Base-by-base conservation (phyloP, 1,140 invertebrate genomes). In the Fopius arisanus region DNA sequence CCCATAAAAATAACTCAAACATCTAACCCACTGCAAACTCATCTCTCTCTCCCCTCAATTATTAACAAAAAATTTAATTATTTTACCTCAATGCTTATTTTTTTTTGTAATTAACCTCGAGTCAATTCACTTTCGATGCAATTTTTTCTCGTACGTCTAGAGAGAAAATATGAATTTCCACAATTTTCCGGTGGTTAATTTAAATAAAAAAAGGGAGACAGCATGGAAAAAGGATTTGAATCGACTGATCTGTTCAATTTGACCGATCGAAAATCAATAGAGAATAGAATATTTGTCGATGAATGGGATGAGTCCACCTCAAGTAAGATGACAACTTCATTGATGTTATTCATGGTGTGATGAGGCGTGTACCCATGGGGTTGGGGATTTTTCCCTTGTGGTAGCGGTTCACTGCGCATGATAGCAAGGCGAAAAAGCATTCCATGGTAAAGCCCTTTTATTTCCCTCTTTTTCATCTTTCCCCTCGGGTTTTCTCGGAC, bases 301-400 rank as follows among this genome's bases (percentile, higher is more conserved):
- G 54, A 59, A 59, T 59, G 54, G 54, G 23, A 12, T 26, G 54
- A 59, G 54, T 2, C 54, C 26, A 28, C 23, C 54, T 59, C 54
- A 26, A 31, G n/a, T n/a, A 7, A 65, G 62, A 65, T 65, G 62
- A 65, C 62, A 65, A 65, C 28, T 65, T 65, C 62, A 65, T 65
- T 65, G 12, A 65, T n/a, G 10, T 5, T 28, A 59, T 65, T 29
- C 40, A 48, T 68, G 43, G 40, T 28, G 67, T 48, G 14, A 16
- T 68, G 19, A 40, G 40, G 23, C 12, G 40, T 33, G 65, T 67
- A 67, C 40, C 33, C 40, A 68, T 48, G 40, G 67, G 37, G 40
- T 51, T 43, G 23, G 54, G 43, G 19, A 19, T 48, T 59, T 59
- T 23, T 59, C 23, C 10, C 2, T 59, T 59, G 54, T 26, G 23